These are phyloP conservation scores for Mustelus asterias DNA, from an alignment of 2,113 vertebrate species.

Conservation along the genomic window DNA sequence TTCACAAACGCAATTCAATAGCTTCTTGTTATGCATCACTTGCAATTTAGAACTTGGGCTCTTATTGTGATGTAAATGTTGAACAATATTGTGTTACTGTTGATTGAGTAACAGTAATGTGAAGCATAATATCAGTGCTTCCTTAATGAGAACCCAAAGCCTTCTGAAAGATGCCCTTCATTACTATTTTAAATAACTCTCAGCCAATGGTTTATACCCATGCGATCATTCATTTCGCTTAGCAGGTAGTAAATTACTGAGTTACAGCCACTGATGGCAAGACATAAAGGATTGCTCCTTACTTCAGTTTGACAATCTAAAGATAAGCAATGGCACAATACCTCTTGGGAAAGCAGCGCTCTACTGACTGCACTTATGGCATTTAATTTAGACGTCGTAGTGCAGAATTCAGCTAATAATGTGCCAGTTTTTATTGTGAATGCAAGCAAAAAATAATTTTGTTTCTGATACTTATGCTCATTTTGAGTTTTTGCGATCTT, in stretches of 20 bases:
- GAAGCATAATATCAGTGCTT: slow-evolving; percentile 37
- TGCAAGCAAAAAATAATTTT: not conserved
- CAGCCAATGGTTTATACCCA: slow-evolving; percentile 47
- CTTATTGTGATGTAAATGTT: slow-evolving; percentile 29
- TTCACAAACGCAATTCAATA: slow-evolving; percentile 8
- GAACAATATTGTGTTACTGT: slow-evolving; percentile 48
- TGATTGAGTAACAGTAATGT: slow-evolving; percentile 40
- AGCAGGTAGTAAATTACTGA: slow-evolving; percentile 15
- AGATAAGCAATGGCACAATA: not conserved
- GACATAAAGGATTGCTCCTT: not conserved
- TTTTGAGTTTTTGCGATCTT: not conserved
- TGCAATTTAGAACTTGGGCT: slow-evolving; percentile 1
- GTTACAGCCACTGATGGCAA: not conserved
- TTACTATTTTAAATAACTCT: slow-evolving; percentile 56
- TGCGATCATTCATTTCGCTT: slow-evolving; percentile 35
- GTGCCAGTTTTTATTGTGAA: not conserved
- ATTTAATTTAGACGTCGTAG: not conserved
- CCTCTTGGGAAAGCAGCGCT: not conserved
- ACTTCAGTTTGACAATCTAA: not conserved
- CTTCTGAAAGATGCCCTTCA: slow-evolving; percentile 46
- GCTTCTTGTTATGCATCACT: not conserved
- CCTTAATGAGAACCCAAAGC: slow-evolving; percentile 53
- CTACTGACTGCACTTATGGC: not conserved
- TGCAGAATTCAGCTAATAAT: not conserved
- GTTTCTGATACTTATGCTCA: not conserved